Percentiles rank a stretch among this genome's conserved stretches.
Conservation (phyloP, 2,113 vertebrate genomes). For the Phalacrocorax pelagicus region DNA sequence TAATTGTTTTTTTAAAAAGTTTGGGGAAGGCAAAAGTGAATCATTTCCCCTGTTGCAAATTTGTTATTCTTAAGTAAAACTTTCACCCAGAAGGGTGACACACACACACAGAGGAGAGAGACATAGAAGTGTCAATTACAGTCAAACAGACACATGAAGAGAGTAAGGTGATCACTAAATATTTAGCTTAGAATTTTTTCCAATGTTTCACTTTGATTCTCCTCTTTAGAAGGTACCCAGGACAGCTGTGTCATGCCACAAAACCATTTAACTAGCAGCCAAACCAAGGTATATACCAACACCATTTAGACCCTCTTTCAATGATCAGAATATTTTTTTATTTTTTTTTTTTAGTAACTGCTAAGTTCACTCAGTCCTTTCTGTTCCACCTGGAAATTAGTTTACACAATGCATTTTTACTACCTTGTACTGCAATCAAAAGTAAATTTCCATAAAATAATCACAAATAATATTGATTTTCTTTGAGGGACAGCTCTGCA, state of each 20-base stretch:
- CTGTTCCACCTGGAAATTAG: background rate
- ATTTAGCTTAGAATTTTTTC: background rate
- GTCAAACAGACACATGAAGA: background rate
- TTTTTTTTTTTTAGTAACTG: background rate
- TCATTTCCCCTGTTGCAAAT: background rate
- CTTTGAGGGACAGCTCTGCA: background rate
- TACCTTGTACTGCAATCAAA: background rate
- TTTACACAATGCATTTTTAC: background rate
- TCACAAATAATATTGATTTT: background rate
- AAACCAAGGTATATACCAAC: background rate
- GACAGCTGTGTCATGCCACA: background rate
- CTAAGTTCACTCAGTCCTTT: background rate
- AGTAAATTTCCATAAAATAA: background rate
- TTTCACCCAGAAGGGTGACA: background rate
- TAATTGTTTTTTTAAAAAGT: background rate
- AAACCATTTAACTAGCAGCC: background rate
- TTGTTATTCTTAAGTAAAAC: background rate
- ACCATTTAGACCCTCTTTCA: background rate
- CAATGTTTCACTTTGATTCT: background rate
- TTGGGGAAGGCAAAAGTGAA: background rate
- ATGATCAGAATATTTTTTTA: background rate
- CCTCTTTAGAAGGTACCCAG: background rate
- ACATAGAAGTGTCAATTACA: background rate
- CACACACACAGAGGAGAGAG: background rate
- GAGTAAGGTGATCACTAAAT: background rate